These are phyloP conservation scores for Setipinna tenuifilis DNA, from an alignment of 2,797 vertebrate genomes.

Conservation along the genomic window DNA sequence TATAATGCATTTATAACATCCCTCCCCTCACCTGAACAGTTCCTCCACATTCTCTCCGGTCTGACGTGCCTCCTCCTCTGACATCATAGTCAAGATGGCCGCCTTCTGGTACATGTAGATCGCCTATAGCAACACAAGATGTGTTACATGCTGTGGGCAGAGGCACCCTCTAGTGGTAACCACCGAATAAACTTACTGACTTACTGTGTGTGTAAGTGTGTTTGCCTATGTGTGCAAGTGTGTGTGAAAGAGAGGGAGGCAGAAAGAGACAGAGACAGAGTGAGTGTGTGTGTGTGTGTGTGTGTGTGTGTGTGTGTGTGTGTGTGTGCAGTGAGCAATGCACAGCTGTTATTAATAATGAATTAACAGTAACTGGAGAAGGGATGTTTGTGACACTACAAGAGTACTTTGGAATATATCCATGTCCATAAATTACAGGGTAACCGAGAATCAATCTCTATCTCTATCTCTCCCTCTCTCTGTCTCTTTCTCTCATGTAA, in stretches of 20 bases:
- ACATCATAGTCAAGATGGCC: slow-evolving; percentile 92
- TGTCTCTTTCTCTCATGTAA: not conserved
- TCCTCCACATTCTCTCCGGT: slow-evolving; percentile 84
- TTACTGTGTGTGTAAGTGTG: not conserved
- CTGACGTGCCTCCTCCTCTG: slow-evolving; percentile 78
- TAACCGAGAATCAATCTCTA: too few species aligned
- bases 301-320: not conserved
- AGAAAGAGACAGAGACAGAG: slow-evolving; percentile 14
- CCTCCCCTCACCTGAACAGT: slow-evolving; percentile 83
- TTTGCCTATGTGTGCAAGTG: not conserved
- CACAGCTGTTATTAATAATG: too few species aligned
- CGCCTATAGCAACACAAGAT: slow-evolving; percentile 76
- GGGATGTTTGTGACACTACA: too few species aligned
- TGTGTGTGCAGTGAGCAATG: not conserved
- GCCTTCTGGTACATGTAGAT: slow-evolving; percentile 96
- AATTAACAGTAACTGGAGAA: too few species aligned
- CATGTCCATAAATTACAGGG: too few species aligned
- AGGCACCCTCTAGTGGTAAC: slow-evolving; percentile 2
- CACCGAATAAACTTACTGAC: not conserved
- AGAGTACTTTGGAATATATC: too few species aligned
- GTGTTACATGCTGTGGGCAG: not conserved
- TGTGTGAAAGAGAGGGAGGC: not conserved
- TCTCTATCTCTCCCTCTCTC: too few species aligned
- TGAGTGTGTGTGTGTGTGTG: not conserved
- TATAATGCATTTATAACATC: not conserved